A percentile compares a stretch with the other conserved stretches of the same genome.
phyloP scores from a whole-genome alignment of 2,888 invertebrate species.

The Raillietiella orientalis region DNA sequence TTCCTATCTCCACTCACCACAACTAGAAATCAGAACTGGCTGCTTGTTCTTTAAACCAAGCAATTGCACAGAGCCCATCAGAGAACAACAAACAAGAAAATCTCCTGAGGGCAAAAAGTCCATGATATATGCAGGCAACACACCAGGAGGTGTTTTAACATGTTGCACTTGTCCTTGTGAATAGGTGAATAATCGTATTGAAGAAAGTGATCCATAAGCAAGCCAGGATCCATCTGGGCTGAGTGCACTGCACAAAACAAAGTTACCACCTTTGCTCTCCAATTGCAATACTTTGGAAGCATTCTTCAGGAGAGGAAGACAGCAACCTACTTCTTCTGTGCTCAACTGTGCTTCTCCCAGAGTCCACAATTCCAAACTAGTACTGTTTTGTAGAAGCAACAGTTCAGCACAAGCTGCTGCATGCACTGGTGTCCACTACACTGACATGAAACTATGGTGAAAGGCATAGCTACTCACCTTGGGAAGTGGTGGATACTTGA shows the following conservation, averaged over 20 bases:
- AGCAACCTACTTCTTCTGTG: too few species aligned
- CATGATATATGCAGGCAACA: too few species aligned
- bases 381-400: conserved; percentile 11
- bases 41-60: too few species aligned
- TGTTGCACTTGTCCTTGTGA: too few species aligned
- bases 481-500: conserved; percentile 6
- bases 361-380: conserved; percentile 12
- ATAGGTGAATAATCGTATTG: conserved; percentile 4
- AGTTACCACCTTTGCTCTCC: conserved; percentile 1
- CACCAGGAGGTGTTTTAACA: too few species aligned
- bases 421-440: conserved; percentile 8
- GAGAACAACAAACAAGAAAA: too few species aligned
- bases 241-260: conserved; percentile 5
- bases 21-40: too few species aligned
- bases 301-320: conserved; percentile 3
- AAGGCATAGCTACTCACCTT: conserved; percentile 5
- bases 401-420: conserved; percentile 10
- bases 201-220: conserved; percentile 4
- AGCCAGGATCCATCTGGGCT: conserved; percentile 5
- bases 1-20: too few species aligned
- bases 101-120: too few species aligned
- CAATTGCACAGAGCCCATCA: too few species aligned
- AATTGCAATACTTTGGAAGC: conserved; percentile 5
- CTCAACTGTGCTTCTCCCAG: conserved; percentile 10
- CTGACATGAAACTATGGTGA: background rate